phyloP scores from a whole-genome alignment of 2,888 invertebrate genomes.

The Diloba caeruleocephala region DNA sequence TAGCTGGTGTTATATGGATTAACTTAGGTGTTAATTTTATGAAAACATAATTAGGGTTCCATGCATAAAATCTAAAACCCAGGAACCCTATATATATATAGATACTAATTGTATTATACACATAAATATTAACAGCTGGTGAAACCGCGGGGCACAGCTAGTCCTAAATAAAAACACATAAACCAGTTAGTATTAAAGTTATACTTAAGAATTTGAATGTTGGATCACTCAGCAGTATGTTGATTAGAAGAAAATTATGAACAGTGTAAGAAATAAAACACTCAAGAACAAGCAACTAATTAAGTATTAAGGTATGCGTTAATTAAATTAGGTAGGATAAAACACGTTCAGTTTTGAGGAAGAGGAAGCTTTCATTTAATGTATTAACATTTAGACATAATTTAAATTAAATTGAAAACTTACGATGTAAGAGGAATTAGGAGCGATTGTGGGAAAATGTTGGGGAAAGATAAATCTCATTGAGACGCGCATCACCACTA shows the following conservation, averaged over 20 bases:
- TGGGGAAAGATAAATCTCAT: conserved; percentile 9
- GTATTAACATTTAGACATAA: conserved; percentile 32
- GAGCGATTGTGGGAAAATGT: conserved; percentile 32
- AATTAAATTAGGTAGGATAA: conserved; percentile 20
- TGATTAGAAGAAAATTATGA: conserved; percentile 12
- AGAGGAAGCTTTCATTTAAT: conserved; percentile 26
- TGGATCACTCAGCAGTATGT: conserved; percentile 5
- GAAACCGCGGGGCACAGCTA: no score
- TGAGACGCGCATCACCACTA: no score
- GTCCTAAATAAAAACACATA: not conserved
- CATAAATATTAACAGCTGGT: no score
- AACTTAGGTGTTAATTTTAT: no score
- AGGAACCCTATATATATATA: no score
- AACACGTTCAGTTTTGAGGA: conserved; percentile 11
- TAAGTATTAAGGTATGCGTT: conserved; percentile 23
- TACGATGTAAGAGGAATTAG: conserved; percentile 12
- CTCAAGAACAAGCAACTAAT: conserved; percentile 16
- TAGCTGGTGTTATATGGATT: no score
- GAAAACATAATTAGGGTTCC: no score
- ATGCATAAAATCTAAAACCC: no score
- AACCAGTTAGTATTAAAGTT: not conserved
- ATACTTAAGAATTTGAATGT: not conserved
- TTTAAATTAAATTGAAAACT: conserved; percentile 35
- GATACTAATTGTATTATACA: no score
- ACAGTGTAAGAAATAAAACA: conserved; percentile 9